phyloP scores from a whole-genome alignment of 2,797 vertebrate genomes.

The Melanogrammus aeglefinus region DNA sequence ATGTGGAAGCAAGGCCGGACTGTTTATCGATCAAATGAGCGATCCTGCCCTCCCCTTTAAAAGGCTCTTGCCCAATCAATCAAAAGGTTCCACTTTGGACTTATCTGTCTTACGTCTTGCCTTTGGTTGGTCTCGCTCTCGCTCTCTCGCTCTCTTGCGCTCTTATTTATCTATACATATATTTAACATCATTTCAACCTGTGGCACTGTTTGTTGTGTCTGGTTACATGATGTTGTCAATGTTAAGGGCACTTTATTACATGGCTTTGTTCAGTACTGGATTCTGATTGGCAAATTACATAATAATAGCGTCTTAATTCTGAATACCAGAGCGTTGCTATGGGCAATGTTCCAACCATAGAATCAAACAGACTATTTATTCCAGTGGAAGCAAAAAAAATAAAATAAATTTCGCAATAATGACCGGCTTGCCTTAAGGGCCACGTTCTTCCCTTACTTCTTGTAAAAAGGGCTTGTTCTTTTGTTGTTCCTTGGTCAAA shows the following conservation, averaged over 20 bases:
- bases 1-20: slow-evolving; percentile 27
- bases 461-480: background rate
- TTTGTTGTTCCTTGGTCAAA: background rate
- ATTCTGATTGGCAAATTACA: background rate
- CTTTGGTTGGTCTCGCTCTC: background rate
- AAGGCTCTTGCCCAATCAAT: slow-evolving; percentile 20
- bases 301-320: too few relatives aligned
- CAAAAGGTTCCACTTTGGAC: background rate
- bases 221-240: background rate
- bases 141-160: background rate
- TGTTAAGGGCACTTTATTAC: background rate
- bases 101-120: background rate
- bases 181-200: background rate
- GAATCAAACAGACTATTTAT: too few relatives aligned
- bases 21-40: slow-evolving; percentile 48
- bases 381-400: too few relatives aligned
- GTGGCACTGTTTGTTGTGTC: background rate
- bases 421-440: too few relatives aligned
- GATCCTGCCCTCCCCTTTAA: slow-evolving; percentile 31
- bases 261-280: too few relatives aligned
- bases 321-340: too few relatives aligned
- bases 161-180: background rate
- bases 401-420: too few relatives aligned
- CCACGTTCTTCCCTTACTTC: too few relatives aligned
- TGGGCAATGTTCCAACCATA: too few relatives aligned